Evolutionary conservation across 1,140 invertebrate genomes (phyloP).

Genomic region (Drosophila trapezifrons): DNA sequence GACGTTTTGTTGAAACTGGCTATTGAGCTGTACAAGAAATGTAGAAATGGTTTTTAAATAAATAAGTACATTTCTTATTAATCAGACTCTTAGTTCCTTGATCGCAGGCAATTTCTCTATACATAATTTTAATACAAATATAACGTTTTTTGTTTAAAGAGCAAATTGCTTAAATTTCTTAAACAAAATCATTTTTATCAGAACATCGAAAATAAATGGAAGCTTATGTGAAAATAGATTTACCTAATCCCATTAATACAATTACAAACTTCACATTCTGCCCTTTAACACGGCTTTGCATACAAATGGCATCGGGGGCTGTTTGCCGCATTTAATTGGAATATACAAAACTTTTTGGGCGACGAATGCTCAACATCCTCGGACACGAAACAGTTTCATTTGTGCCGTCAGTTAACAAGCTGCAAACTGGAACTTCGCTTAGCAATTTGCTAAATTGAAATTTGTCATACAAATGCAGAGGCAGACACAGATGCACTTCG

Average conservation of each 20-base stretch:
- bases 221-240: constrained; percentile 29
- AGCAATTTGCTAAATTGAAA: constrained; percentile 78
- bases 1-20: constrained; percentile 88
- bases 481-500: constrained; percentile 26
- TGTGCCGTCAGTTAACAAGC: constrained; percentile 53
- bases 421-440: constrained; percentile 51
- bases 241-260: constrained; percentile 46
- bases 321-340: constrained; percentile 74
- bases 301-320: constrained; percentile 35
- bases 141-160: not conserved
- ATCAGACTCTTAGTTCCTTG: no score
- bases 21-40: constrained; percentile 56
- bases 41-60: not conserved
- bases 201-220: constrained; percentile 12
- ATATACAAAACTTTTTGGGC: constrained; percentile 59
- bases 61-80: no score
- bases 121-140: no score
- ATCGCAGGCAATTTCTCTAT: no score
- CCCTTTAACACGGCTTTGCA: constrained; percentile 41
- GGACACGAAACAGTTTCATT: constrained; percentile 52
- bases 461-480: constrained; percentile 76
- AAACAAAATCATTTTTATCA: not conserved
- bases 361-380: constrained; percentile 54
- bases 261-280: constrained; percentile 37
- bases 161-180: not conserved